Base-by-base conservation (phyloP, 2,888 invertebrate genomes). In the Coelopa pilipes region DNA sequence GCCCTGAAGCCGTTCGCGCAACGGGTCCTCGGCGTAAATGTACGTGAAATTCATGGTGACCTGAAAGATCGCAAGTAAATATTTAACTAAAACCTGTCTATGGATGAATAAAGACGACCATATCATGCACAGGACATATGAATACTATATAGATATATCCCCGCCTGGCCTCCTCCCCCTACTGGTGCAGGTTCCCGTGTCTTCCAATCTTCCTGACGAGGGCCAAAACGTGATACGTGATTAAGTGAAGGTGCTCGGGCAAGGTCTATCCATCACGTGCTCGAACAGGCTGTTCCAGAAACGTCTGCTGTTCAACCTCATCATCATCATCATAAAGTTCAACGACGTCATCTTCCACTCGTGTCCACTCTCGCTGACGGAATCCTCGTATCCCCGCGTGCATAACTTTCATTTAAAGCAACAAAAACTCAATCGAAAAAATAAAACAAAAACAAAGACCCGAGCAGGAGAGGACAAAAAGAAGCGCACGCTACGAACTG, bases 1-100 rank as follows among this genome's bases (percentile, higher is more conserved):
- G 0, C 96, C 96, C 60, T 92, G 89, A 10, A 96, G 90, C 76
- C 91, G 91, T 85, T 96, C 95, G 45, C 93, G 92, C 9, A 93
- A 87, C 0, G 96, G 95, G 87, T 96, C 96, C 83, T 96, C 94
- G 0, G 92, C 92, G 81, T 93, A 96, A 73, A 93, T 93, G 85
- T 95, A 96, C 1, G 94, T 95, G 87, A 96, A 95, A 87, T 95
- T 94, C 95, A 96, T 95, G 0, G 93, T 94, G 65, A 95, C 92
- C 81, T 93, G 91, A 19, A 75, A 66, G 21, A 60, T 50, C 34
- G 13, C 10, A 55, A 60, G 13, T 9, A 11, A 13, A 17, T 59
- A 17, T 57, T 57, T 57, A 57, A n/a, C 4, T 11, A 21, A 57
- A 12, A 5, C 12, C 21, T 15, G 34, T 2, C 34, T 34, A 7